Evolutionary conservation across 2,113 vertebrate genomes (phyloP), one percentile per base, ranked within the genome.

Genomic region (Actinemys pallida): DNA sequence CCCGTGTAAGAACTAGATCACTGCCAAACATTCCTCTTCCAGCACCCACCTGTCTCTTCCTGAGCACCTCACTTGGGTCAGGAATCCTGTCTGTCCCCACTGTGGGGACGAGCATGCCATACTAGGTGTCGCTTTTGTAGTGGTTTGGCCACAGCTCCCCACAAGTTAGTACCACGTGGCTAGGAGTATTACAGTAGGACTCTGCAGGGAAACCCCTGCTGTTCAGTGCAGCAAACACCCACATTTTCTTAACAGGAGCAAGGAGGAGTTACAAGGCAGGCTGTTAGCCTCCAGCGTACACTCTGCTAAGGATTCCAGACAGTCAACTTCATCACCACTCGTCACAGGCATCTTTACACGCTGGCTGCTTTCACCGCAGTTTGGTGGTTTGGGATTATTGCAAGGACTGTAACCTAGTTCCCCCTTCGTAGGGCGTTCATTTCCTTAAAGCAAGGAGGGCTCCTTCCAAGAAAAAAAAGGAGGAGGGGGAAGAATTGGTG

Each of bases 31-130:
- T 20, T 39, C 69, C n/a, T 75, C 35, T 39, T 24, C 39, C n/a
- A 42, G n/a, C n/a, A 39, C 14, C 65, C 17, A 19, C 9, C 35
- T 39, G 49, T 90, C 42, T 53, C 9, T 25, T 35, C 56, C 53
- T 81, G n/a, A 88, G 25, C 52, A 16, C 0, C 0, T 16, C 22
- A 59, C 14, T n/a, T 53, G 17, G 1, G 8, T 14, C 24, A 42
- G 31, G 29, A 45, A 20, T 88, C 45, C 83, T 80, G 17, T 31
- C 12, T 10, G 1, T 17, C 65, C 4, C n/a, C 25, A n/a, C 42
- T 17, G 10, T 75, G 72, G 53, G 14, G 78, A 57, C 19, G n/a
- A 85, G 54, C 47, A 31, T 13, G 22, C 13, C 13, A 5, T 72
- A 39, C 22, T 29, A 75, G 50, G 35, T 53, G 49, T 19, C 7